Base-by-base conservation (phyloP, 2,113 vertebrate species). In the Eubucco bourcierii region DNA sequence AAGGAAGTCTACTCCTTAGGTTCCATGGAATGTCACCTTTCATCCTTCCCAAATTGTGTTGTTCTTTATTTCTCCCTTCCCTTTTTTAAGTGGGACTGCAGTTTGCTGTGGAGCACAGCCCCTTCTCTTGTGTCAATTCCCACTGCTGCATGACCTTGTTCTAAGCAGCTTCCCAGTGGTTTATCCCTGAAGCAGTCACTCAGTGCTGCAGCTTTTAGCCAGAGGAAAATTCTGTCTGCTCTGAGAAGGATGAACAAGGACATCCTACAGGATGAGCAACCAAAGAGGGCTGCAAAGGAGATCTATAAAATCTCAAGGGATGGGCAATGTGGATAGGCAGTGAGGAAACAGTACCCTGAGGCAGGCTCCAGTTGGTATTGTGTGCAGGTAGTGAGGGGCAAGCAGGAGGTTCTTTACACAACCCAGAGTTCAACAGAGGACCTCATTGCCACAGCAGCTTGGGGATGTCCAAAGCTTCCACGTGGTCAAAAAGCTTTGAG, bases 391-490 rank as follows among this genome's bases (percentile, higher is more conserved):
- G 16, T 25, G 53, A 83, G 60, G 8, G 16, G 6, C 44, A 6
- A 37, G 28, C 56, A 34, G 39, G 34, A 74, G 61, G 67, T 37
- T 37, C 61, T 31, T 74, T 12, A 10, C 10, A 20, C 24, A 2
- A 3, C 55, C 12, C 28, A 4, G 6, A 1, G 20, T 23, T 68
- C 67, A 29, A 67, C 55, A 37, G 84, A 60, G 65, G 58, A 55
- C 2, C 60, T 61, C 46, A 1, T 4, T 28, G 33, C 73, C 2
- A 0, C 13, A 7, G 37, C 53, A 78, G 16, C 33, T 2, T 39
- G 41, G 27, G 29, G 52, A 10, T n/a, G 28, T 52, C 52, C 59
- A 28, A n/a, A 59, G 33, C 34, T 25, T 25, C 16, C 1, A 7
- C 14, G 39, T 12, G 2, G 55, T 67, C 61, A n/a, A 2, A 52